Evolutionary conservation across 2,113 vertebrate genomes (phyloP), one percentile per base, ranked within the genome.

Genomic region (Phalacrocorax aristotelis): DNA sequence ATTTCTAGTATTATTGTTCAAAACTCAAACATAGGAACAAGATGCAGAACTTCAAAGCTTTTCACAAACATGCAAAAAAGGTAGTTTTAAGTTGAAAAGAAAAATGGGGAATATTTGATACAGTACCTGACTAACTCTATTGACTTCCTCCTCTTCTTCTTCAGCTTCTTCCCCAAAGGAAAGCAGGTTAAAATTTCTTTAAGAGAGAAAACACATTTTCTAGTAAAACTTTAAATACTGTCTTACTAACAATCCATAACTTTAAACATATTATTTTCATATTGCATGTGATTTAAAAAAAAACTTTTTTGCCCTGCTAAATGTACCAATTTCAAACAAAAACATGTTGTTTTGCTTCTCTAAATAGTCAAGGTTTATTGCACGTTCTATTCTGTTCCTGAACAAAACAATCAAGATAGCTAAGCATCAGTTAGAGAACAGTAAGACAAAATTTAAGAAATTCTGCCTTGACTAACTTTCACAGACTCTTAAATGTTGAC

Each of bases 81-180:
- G 4, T 48, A 55, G 61, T 54, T 38, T 49, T 17, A 60, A 23
- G 10, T 7, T 62, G 13, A 71, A 83, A 69, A 87, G 7, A 52
- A 71, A 92, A 87, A 38, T 2, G 7, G 26, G 10, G 3, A 44
- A 26, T 27, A 40, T 68, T 68, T 71, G 40, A 12, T 85, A 70
- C 36, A 72, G 64, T 98, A 99, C 99, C 99, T 99, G 99, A 97
- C 99, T 99, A 96, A 99, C 99, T 99, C 99, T 98, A 94, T 97
- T 99, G 87, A 99, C 98, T 98, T 99, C 98, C 60, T 99, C 99
- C 94, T 99, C 99, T 38, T 99, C 99, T 94, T 99, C 99, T 96
- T 99, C 99, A 44, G 99, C 99, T 98, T 99, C 99, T 94, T 99
- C 99, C 75, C 99, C 99, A 97, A 99, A 99, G 9, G 99, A 99